A percentile compares a stretch with the other conserved stretches of the same genome.
Conservation (phyloP, 2,888 invertebrate species). For the Liodrosophila aerea region DNA sequence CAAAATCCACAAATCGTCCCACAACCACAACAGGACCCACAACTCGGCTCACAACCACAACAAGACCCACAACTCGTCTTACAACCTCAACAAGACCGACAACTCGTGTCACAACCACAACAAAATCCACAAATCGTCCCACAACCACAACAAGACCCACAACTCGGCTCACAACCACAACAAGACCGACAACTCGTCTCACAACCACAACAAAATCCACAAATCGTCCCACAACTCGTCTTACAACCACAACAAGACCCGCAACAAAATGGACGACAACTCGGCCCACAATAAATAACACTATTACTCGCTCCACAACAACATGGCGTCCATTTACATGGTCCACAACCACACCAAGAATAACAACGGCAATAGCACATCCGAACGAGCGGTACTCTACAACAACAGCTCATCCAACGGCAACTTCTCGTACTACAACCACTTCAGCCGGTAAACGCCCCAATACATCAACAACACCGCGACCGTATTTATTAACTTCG, state of each 20-base stretch:
- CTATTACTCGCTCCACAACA: constrained; percentile 17
- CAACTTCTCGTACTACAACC: background rate
- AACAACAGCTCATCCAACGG: background rate
- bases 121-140: background rate
- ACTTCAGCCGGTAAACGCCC: background rate
- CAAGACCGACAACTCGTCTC: constrained; percentile 8
- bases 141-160: constrained; percentile 8
- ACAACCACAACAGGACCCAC: background rate
- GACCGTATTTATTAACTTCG: constrained; percentile 59
- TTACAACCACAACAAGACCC: constrained; percentile 15
- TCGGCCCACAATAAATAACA: constrained; percentile 7
- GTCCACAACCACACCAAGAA: constrained; percentile 3
- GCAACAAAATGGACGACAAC: too few species aligned
- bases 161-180: constrained; percentile 16
- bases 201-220: constrained; percentile 2
- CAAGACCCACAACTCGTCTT: background rate
- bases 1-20: background rate
- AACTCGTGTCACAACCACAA: constrained; percentile 13
- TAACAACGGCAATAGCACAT: too few species aligned
- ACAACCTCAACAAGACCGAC: constrained; percentile 2
- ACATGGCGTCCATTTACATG: constrained; percentile 1
- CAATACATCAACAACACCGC: constrained; percentile 49
- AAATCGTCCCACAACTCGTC: background rate
- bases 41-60: background rate
- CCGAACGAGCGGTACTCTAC: too few species aligned